These are phyloP conservation scores for Corythoichthys intestinalis DNA, from an alignment of 2,113 vertebrate genomes.

Conservation along the genomic window DNA sequence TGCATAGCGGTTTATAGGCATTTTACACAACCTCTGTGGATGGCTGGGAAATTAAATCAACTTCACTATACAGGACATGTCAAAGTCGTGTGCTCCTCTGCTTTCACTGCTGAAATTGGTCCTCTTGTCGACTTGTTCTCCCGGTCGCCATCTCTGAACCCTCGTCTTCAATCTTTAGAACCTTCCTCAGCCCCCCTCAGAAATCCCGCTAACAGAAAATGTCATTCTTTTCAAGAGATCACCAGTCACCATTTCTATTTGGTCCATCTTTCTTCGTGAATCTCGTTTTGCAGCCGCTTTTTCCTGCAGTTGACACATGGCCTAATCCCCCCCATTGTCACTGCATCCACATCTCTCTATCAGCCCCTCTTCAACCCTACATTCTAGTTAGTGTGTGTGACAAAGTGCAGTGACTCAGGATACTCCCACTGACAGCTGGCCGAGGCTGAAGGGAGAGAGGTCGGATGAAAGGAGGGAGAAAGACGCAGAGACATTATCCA, in stretches of 20 bases:
- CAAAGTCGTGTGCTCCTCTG: neutral
- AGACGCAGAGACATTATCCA: slow-evolving; percentile 43
- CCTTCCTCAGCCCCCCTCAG: slow-evolving; percentile 19
- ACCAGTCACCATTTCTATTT: slow-evolving; percentile 22
- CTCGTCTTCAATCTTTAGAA: slow-evolving; percentile 14
- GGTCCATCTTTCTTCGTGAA: slow-evolving; percentile 26
- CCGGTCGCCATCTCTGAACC: neutral
- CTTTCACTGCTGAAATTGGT: neutral
- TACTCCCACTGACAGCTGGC: slow-evolving; percentile 60
- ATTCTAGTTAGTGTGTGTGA: slow-evolving; percentile 43
- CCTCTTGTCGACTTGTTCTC: neutral
- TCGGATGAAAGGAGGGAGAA: slow-evolving; percentile 29
- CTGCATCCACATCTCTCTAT: slow-evolving; percentile 44
- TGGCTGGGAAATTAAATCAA: neutral
- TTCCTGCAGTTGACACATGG: slow-evolving; percentile 13
- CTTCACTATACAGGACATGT: neutral
- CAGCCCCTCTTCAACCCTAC: slow-evolving; percentile 22
- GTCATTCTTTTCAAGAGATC: slow-evolving; percentile 31
- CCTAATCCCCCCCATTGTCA: slow-evolving; percentile 45
- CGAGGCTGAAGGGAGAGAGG: slow-evolving; percentile 16
- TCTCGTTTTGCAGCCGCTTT: slow-evolving; percentile 4
- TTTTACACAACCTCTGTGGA: neutral
- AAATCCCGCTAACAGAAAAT: slow-evolving; percentile 23
- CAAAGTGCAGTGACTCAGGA: slow-evolving; percentile 47
- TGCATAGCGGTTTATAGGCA: neutral